Evolutionary conservation across 2,797 vertebrate genomes (phyloP), one percentile per base, ranked within the genome.

Genomic region (Glyptemys insculpta): DNA sequence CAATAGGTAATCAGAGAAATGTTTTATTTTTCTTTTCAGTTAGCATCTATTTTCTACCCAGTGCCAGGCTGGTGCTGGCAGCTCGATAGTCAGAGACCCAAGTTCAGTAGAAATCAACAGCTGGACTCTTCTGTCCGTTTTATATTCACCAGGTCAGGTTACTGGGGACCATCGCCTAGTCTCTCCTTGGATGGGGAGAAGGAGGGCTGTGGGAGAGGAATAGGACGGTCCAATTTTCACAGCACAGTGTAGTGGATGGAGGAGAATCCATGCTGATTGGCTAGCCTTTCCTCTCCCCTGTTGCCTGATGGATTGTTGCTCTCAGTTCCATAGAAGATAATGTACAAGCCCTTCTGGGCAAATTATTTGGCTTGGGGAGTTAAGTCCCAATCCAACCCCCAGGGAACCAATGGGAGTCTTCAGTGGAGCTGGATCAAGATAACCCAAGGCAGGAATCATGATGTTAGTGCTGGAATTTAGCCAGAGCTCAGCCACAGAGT

Each of bases 1-100:
- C 96, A 96, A 92, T 95, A 96, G 96, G 93, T 95, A 96, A 97
- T 97, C 95, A 97, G 91, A 97, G 90, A 95, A 96, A 94, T 91
- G 92, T 91, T 97, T 92, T 52, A 80, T 2, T 62, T 79, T 90
- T 91, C 93, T 96, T 97, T 96, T 96, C 95, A 95, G 95, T 97
- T 94, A 97, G 89, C 93, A 96, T 96, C 92, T 95, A 93, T 92
- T 96, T 88, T 93, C 93, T 90, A 94, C 6, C 1, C 86, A 95
- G 57, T 3, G 3, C 89, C 0, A 3, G 86, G 95, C 93, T 97
- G 96, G 91, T 96, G 94, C 92, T 81, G 89, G 96, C 94, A 93
- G 96, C 87, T 95, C 95, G 1, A 3, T 74, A 78, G 95, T 92
- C 94, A 96, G 94, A 95, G 91, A 89, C 78, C 90, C 94, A 93